Base-by-base conservation (phyloP, 2,113 vertebrate genomes). In the Daboia siamensis region DNA sequence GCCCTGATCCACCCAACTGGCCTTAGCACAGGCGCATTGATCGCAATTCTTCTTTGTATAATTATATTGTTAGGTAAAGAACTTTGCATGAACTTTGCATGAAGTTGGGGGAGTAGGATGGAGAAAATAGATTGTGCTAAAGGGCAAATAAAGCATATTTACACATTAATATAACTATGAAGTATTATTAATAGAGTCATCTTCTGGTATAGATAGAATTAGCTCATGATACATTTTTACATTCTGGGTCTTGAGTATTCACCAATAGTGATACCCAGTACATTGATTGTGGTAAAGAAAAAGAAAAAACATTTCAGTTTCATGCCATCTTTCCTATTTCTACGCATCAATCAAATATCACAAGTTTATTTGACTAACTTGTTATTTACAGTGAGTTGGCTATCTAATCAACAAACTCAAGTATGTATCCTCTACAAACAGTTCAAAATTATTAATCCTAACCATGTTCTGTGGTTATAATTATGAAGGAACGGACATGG, bases 31-130 rank as follows among this genome's bases (percentile, higher is more conserved):
- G 99, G 98, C 1, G 99, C 99, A 33, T 97, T 99, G 92, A 97
- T 99, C 94, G 99, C 99, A 96, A 99, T 99, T 95, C 98, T 99
- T 88, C 98, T 99, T 87, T 99, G 99, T 56, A 98, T 99, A 97
- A 95, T 99, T 97, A 99, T 99, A 94, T 97, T 99, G 93, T 98
- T 99, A 55, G 98, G 99, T 99, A 98, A 99, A 98, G 97, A 91
- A n/a, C 51, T 87, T 88, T 24, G 46, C 33, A 90, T 8, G 29
- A 2, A 21, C 33, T 80, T 51, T 51, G 48, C 74, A 80, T 39
- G 29, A 26, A 26, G 15, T 54, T 23, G n/a, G 84, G 89, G 86
- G 93, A 48, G 26, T 5, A 51, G 5, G 46, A 13, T 55, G 51
- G 12, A 54, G 26, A 55, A 24, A 20, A 64, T 17, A 57, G 21